Conservation (phyloP, 2,888 invertebrate genomes). For the Pandemis heparana region DNA sequence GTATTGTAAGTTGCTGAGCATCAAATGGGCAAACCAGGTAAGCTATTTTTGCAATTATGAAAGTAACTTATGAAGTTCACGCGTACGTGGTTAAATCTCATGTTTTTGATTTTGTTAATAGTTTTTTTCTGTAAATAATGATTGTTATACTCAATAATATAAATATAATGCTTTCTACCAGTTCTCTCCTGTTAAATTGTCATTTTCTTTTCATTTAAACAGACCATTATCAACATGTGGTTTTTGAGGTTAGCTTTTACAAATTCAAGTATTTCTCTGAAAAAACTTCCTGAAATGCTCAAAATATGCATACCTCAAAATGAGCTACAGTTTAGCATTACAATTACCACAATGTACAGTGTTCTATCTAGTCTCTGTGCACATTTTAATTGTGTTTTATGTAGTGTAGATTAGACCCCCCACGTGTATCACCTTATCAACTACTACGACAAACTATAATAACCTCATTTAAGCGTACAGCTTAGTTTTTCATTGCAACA, state of each 20-base stretch:
- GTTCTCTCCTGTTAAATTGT: background rate
- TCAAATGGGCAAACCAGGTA: slow-evolving; percentile 79
- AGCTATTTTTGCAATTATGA: slow-evolving; percentile 49
- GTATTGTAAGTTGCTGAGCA: slow-evolving; percentile 45
- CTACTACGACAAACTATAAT: slow-evolving; percentile 1
- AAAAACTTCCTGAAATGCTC: background rate
- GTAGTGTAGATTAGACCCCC: slow-evolving; percentile 10
- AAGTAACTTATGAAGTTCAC: slow-evolving; percentile 3
- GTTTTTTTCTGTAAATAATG: background rate
- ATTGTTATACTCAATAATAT: background rate
- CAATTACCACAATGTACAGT: background rate
- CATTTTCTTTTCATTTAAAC: background rate
- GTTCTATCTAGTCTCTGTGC: background rate
- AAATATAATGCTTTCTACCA: background rate
- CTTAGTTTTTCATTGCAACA: background rate
- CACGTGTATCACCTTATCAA: slow-evolving; percentile 29
- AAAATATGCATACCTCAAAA: background rate
- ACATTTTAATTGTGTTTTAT: background rate
- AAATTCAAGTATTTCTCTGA: background rate
- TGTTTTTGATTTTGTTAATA: slow-evolving; percentile 8
- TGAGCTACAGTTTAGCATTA: background rate
- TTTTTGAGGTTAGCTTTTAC: slow-evolving; percentile 2
- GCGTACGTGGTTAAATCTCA: slow-evolving; percentile 46
- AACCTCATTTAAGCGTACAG: slow-evolving; percentile 23
- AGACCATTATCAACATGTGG: background rate